Evolutionary conservation across 2,888 invertebrate genomes (phyloP), one percentile per base, ranked within the genome.

Genomic region (Cylindroiulus punctatus): DNA sequence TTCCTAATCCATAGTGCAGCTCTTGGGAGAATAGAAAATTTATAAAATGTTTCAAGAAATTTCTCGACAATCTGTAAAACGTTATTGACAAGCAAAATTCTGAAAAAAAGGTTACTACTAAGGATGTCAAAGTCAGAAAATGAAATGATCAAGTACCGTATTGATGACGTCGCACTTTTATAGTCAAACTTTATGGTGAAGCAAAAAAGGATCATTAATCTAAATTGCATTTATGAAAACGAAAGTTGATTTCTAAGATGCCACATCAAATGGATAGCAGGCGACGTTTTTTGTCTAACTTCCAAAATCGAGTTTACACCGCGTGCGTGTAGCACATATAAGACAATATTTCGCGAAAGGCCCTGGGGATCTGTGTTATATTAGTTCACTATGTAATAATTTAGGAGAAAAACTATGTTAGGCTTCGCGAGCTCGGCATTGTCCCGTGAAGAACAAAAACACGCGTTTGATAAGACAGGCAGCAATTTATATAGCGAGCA

Each of bases 211-310:
- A 52, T 14, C 52, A 52, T n/a, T 52, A 52, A 52, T 52, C 52
- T n/a, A 52, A n/a, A 52, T n/a, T 52, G 52, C 52, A 52, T 52
- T 52, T 52, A 52, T 52, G 52, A n/a, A n/a, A n/a, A n/a, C 52
- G 52, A 52, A 52, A 52, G 52, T 52, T 52, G 52, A 52, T 52
- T 52, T 14, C 52, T 52, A 5, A 52, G 52, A n/a, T 52, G 52
- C 14, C 52, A 52, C n/a, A n/a, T 52, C 52, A 52, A 52, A 52
- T 52, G 52, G 5, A 52, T 52, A 52, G 52, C 19, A 52, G n/a
- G 52, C 52, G n/a, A 52, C 14, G 52, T 52, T 52, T 52, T 52
- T 52, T n/a, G 52, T 52, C n/a, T 8, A 52, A n/a, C 1, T 44
- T 52, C 14, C 52, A 14, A 19, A 52, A 52, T 52, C 52, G 52